These are phyloP conservation scores for Rhingia rostrata DNA, from an alignment of 2,888 invertebrate genomes.

Conservation along the genomic window DNA sequence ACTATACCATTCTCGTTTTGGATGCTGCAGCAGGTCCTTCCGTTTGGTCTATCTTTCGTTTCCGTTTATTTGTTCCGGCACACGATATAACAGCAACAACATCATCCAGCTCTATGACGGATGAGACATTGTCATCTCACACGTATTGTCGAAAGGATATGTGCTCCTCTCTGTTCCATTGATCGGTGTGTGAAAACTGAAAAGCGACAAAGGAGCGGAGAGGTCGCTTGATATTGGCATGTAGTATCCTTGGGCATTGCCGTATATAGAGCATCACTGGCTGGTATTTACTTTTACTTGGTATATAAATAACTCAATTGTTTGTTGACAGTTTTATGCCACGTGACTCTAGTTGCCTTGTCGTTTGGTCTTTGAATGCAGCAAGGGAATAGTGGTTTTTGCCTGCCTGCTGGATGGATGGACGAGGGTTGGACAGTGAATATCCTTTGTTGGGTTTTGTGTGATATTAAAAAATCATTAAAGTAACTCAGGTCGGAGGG, in stretches of 20 bases:
- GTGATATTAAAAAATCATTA: conserved; percentile 59
- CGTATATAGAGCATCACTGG: conserved; percentile 7
- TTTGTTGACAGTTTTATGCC: conserved; percentile 75
- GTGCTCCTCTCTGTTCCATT: conserved; percentile 42
- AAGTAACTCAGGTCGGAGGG: conserved; percentile 17
- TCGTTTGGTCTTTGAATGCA: conserved; percentile 29
- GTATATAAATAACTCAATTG: conserved; percentile 75
- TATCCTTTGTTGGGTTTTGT: conserved; percentile 9
- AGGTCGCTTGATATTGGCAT: conserved; percentile 53
- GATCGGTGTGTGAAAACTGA: conserved; percentile 68
- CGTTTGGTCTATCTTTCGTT: conserved; percentile 47
- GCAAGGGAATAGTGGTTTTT: conserved; percentile 33
- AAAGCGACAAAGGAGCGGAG: conserved; percentile 26
- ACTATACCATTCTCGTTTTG: conserved; percentile 23
- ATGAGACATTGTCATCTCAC: conserved; percentile 64
- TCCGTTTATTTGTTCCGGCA: conserved; percentile 68
- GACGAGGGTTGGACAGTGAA: not conserved
- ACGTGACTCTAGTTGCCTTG: conserved; percentile 70
- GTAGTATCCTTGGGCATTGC: conserved; percentile 62
- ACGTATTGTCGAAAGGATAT: conserved; percentile 35
- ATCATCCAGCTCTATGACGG: conserved; percentile 32
- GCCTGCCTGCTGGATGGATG: conserved; percentile 35
- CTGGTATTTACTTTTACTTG: conserved; percentile 68
- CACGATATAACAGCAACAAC: conserved; percentile 44
- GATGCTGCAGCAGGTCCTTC: conserved; percentile 50